Evolutionary conservation across 2,113 vertebrate genomes (phyloP).

Genomic region (Hydropotes inermis): DNA sequence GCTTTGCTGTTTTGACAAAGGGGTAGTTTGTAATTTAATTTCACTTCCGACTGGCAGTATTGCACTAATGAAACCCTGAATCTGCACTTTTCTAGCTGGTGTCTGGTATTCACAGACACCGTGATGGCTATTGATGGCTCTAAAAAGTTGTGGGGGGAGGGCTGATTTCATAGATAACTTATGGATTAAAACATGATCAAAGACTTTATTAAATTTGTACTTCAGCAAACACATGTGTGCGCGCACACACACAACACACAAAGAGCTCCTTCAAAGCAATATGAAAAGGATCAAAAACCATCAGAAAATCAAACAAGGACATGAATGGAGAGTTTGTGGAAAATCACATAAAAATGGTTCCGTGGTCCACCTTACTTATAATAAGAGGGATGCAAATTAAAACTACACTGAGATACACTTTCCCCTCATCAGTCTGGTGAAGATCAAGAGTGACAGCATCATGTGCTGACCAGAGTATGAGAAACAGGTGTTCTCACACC

Average conservation of each 20-base stretch:
- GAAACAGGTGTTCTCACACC: background rate
- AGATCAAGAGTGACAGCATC: background rate
- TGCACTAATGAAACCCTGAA: conserved; percentile 51
- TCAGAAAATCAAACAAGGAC: background rate
- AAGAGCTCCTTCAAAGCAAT: background rate
- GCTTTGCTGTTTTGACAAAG: background rate
- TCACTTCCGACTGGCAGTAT: background rate
- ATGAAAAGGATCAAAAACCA: background rate
- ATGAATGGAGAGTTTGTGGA: background rate
- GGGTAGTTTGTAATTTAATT: background rate
- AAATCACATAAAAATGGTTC: background rate
- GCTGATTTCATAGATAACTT: background rate
- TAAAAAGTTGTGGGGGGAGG: background rate
- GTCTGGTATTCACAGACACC: background rate
- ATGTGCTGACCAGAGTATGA: background rate
- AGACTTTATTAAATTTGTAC: conserved; percentile 41
- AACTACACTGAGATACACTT: background rate
- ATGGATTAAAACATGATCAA: background rate
- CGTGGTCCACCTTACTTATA: background rate
- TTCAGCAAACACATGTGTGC: background rate
- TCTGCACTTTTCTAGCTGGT: background rate
- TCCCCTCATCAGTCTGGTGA: background rate
- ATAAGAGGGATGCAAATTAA: conserved; percentile 3
- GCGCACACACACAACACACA: background rate
- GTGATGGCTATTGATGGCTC: conserved; percentile 2